A percentile compares a stretch with the other conserved stretches of the same genome.
Evolutionary conservation across 2,797 vertebrate genomes (phyloP).

Genomic region (Potorous gilbertii): DNA sequence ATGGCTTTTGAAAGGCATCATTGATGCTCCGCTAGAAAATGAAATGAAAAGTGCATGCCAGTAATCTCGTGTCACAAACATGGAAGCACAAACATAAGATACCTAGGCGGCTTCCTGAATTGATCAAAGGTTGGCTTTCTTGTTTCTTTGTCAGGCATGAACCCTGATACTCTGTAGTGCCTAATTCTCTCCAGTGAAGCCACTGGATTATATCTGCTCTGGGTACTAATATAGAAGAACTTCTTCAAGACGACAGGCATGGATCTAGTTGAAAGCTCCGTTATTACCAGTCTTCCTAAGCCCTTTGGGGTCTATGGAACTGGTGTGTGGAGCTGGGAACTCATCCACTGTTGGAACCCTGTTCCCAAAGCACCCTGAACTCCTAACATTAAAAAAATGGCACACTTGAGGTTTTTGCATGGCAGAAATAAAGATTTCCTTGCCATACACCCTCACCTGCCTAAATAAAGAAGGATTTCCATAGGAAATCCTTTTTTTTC

Average conservation of each 20-base stretch:
- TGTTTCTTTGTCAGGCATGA: not conserved
- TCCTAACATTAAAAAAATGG: not conserved
- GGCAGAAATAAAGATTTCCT: constrained; percentile 34
- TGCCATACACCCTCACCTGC: constrained; percentile 56
- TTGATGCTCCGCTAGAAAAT: not conserved
- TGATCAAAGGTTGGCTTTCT: not conserved
- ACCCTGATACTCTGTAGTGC: not conserved
- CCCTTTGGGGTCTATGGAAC: not conserved
- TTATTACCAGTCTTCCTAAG: not conserved
- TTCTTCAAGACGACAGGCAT: not conserved
- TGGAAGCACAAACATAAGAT: not conserved
- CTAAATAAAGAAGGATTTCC: constrained; percentile 73
- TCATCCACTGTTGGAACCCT: constrained; percentile 1
- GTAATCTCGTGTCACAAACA: not conserved
- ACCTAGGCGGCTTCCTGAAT: not conserved
- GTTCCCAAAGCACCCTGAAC: not conserved
- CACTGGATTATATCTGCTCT: not conserved
- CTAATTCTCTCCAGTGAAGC: not conserved
- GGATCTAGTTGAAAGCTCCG: not conserved
- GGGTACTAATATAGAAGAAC: not conserved
- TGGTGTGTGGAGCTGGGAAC: constrained; percentile 4
- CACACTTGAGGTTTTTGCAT: constrained; percentile 46
- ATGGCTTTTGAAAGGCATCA: not conserved
- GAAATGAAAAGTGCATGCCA: not conserved
- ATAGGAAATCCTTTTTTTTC: constrained; percentile 79